Evolutionary conservation across 2,113 vertebrate genomes (phyloP), one percentile per base, ranked within the genome.

Genomic region (Phrynosoma blainvillii): DNA sequence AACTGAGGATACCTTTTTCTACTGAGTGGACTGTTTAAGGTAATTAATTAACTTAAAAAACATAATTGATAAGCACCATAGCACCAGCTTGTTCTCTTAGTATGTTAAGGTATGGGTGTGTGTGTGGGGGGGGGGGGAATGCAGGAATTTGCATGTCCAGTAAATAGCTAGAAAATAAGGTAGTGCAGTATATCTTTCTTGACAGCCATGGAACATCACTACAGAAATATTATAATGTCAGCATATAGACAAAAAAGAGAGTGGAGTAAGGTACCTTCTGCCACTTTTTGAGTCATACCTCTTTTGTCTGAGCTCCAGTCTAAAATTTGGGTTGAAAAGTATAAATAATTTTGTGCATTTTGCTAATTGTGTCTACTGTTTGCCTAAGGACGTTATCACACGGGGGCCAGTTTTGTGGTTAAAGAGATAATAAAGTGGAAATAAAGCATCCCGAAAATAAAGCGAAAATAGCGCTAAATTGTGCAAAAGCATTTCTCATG

Each of bases 241-340:
- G 85, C 30, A 80, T 73, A 71, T 71, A 66, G 87, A 77, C 32
- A 84, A 89, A 71, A 8, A 81, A 4, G 9, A 66, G 9, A 21
- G 54, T 80, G 56, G 87, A 52, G 56, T 30, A 88, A 87, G 89
- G 32, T 74, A 0, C 21, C 23, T 0, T 74, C 84, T 82, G 5
- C 2, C 76, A 86, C 25, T 25, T 16, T 20, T 81, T 8, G 54
- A 56, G 88, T 23, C 68, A 76, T 79, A 3, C 23, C 0, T 70
- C 25, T 82, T 0, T 52, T 91, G 78, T 54, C 77, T 91, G 77
- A 88, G 10, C 9, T 77, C 16, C 56, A 59, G 18, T 68, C n/a
- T 84, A 77, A 1, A 85, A 70, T 79, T 88, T 88, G 79, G 47
- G 4, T 25, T 52, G 25, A 81, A 77, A 42, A 75, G 14, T 82